Evolutionary conservation across 2,113 vertebrate genomes (phyloP).

Genomic region (Rhizomys pruinosus): DNA sequence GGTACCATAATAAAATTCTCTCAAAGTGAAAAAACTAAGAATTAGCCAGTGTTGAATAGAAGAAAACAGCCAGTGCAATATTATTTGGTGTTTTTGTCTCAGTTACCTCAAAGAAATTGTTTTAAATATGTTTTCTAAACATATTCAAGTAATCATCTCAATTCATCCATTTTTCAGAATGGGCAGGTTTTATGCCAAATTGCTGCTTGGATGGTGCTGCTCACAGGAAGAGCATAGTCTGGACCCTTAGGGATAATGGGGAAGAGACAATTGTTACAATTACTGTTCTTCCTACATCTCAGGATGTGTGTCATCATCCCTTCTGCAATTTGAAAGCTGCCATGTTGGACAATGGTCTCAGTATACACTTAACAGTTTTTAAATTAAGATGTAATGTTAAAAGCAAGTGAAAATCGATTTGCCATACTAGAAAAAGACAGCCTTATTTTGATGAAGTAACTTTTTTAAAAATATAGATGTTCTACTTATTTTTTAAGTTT

Average conservation of each 20-base stretch:
- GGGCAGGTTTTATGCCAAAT: constrained; percentile 4
- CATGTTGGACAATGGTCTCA: background rate
- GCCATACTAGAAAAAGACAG: background rate
- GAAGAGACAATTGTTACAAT: background rate
- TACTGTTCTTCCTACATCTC: background rate
- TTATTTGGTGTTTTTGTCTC: background rate
- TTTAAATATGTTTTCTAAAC: constrained; percentile 58
- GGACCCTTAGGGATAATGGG: background rate
- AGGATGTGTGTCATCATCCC: background rate
- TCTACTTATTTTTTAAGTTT: too few relatives aligned
- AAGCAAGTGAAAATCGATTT: background rate
- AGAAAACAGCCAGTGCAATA: background rate
- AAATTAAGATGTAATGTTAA: constrained; percentile 33
- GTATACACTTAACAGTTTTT: background rate
- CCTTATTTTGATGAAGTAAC: background rate
- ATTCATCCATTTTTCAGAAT: constrained; percentile 19
- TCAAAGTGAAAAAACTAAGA: constrained; percentile 27
- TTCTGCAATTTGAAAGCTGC: constrained; percentile 23
- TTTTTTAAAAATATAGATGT: too few relatives aligned
- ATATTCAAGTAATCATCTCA: constrained; percentile 35
- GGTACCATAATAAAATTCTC: background rate
- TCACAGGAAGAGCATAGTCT: background rate
- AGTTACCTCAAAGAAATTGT: background rate
- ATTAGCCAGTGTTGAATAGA: constrained; percentile 13
- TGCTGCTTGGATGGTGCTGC: background rate